Evolutionary conservation across 2,888 invertebrate genomes (phyloP), one percentile per base, ranked within the genome.

Genomic region (Dorcus parallelipipedus): DNA sequence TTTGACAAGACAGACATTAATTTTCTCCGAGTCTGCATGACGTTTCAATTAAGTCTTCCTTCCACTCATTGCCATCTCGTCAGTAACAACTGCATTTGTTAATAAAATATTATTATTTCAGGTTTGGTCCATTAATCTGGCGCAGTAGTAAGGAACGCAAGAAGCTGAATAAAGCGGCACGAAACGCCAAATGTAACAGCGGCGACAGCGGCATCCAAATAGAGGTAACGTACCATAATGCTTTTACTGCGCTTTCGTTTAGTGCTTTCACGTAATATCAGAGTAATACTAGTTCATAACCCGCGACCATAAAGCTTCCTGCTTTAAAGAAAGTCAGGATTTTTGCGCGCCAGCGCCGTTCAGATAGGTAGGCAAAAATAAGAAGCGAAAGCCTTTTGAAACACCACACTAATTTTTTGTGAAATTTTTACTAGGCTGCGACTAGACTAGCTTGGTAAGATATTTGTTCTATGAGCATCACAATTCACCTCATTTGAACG

Each of bases 161-260:
- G 69, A 86, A 85, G 72, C 77, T 81, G 59, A 85, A 84, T 65
- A 88, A 88, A 75, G 85, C 86, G 54, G 85, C 86, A 57, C 80
- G 88, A 58, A 86, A 83, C 67, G 85, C 86, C 65, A 89, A 88
- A 75, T 88, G 88, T 76, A 87, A 87, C 76, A 88, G 87, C 72
- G 88, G 88, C 3, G 88, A 89, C 76, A 88, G 87, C 61, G 88
- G 89, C 63, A 88, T 88, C 70, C 87, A 88, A 77, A 85, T 88
- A 67, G 86, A 87, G 80, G 79, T 79, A 71, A 70, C 56, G 26
- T 33, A 6, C 26, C 26, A 33, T 33, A 33, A 33, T 33, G 26
- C 26, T 33, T 33, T 33, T 33, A 33, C 7, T 33, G 7, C 7
- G 3, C 26, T 33, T 33, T 33, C 26, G 6, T 33, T 33, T 33